Evolutionary conservation across 2,113 vertebrate species (phyloP), one percentile per base, ranked within the genome.

Genomic region (Ceyx melanurus): DNA sequence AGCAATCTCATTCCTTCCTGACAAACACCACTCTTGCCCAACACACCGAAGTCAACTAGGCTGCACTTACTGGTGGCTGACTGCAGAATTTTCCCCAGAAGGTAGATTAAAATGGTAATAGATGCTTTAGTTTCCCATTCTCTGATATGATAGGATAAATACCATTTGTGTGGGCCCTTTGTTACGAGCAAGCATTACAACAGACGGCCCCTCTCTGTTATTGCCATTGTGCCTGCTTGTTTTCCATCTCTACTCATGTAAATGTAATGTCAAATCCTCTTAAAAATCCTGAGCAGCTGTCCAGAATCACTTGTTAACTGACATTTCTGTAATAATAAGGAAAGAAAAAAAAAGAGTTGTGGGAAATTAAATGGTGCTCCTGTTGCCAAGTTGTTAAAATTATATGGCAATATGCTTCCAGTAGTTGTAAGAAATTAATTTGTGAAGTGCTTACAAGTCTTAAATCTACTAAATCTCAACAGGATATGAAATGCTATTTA

Each of bases 371-470:
- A 93, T 79, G 72, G 79, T 35, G 73, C 65, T 93, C 91, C 77
- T 86, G 83, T 61, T 95, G 96, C 93, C 94, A 96, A 95, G 92
- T 84, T 96, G 77, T 96, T 96, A 95, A 95, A 97, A 96, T 92
- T 90, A 89, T 91, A 96, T 72, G 93, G 92, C 82, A 96, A 92
- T 91, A 96, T 86, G 92, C 91, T 97, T 96, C 88, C 93, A 96
- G 92, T 28, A 96, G 89, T 90, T 96, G 91, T 96, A 97, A 92
- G 88, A 95, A 97, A 96, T 93, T 94, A 97, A 95, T 97, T 90
- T 97, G 91, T 91, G 93, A 93, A 95, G 82, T 94, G 92, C 91
- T 95, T 94, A 96, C 90, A 97, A 92, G 89, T 85, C 79, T 95
- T 93, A 89, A 86, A 93, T 92, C 86, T 79, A 91, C 91, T 92